Evolutionary conservation across 1,140 invertebrate genomes (phyloP), one percentile per base, ranked within the genome.

Genomic region (Sinonovacula constricta): DNA sequence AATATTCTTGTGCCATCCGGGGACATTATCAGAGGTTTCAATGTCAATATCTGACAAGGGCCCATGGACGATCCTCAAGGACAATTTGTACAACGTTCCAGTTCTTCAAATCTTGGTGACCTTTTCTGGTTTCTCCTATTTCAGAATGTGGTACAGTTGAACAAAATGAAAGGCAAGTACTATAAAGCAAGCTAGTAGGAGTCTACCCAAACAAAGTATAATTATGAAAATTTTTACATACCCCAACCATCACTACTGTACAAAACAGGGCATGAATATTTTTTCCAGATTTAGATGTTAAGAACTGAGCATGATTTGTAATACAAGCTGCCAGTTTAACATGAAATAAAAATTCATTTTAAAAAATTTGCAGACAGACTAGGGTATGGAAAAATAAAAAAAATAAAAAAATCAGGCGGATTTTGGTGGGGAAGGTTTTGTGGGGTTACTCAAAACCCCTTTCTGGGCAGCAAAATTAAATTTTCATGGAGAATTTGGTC

Each of bases 81-180:
- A 60, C 57, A 60, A 60, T 60, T 60, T 60, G 57, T 60, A 60
- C n/a, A 30, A 60, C 7, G 57, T 60, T 60, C 30, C 30, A 7
- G 28, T 60, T 28, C 24, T 60, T 30, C 57, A 60, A 5, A 60
- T 30, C 30, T 26, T 31, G 22, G 28, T 26, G 57, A 60, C 15
- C 26, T 60, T 28, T 60, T 31, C 57, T 60, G 57, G 30, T 31
- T 60, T 60, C 30, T 28, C 57, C 15, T 60, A 60, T 60, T 60
- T 60, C 28, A 60, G 57, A 30, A 60, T 60, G 31, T 28, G 30
- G 22, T 60, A 60, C 31, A 60, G 18, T 60, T 54, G 51, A n/a
- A n/a, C n/a, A 45, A 45, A 45, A 45, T 45, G 39, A 45, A 45
- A 7, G 18, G 18, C 39, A 45, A 45, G 39, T 45, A n/a, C n/a